These are phyloP conservation scores for Belgica antarctica DNA, from an alignment of 2,888 invertebrate species.

Conservation along the genomic window DNA sequence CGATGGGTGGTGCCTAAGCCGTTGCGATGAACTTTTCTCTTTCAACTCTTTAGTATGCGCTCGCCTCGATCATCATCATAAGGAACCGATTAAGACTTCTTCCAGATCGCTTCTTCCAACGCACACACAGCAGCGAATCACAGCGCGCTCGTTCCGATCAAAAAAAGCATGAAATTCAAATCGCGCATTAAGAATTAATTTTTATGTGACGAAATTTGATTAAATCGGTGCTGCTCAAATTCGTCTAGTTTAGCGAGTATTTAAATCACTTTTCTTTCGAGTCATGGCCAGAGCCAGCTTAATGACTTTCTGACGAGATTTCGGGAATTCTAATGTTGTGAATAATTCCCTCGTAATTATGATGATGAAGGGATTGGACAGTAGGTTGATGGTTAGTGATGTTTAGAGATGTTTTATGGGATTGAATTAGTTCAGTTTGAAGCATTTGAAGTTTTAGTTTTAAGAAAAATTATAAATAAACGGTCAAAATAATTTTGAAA, in stretches of 20 bases:
- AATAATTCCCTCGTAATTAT: background rate
- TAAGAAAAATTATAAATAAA: no score
- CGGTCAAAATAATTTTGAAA: no score
- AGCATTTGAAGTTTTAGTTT: no score
- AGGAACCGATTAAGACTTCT: constrained; percentile 38
- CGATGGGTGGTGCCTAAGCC: constrained; percentile 37
- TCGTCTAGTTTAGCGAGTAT: background rate
- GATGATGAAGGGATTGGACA: no score
- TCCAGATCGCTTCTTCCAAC: background rate
- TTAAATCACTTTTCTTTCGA: constrained; percentile 2
- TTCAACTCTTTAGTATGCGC: constrained; percentile 37
- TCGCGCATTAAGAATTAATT: constrained; percentile 1
- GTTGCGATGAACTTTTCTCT: constrained; percentile 37
- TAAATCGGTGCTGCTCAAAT: background rate
- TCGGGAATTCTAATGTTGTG: no score
- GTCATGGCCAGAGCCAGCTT: background rate
- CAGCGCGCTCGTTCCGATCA: background rate
- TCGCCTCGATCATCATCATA: constrained; percentile 28
- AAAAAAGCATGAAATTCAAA: background rate
- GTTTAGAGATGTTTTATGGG: no score
- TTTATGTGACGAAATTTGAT: constrained; percentile 3
- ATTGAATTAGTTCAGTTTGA: no score
- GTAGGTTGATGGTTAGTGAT: no score
- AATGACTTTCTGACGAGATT: background rate
- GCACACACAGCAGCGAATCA: background rate